Evolutionary conservation across 2,113 vertebrate species (phyloP), one percentile per base, ranked within the genome.

Genomic region (Ammodytes marinus): DNA sequence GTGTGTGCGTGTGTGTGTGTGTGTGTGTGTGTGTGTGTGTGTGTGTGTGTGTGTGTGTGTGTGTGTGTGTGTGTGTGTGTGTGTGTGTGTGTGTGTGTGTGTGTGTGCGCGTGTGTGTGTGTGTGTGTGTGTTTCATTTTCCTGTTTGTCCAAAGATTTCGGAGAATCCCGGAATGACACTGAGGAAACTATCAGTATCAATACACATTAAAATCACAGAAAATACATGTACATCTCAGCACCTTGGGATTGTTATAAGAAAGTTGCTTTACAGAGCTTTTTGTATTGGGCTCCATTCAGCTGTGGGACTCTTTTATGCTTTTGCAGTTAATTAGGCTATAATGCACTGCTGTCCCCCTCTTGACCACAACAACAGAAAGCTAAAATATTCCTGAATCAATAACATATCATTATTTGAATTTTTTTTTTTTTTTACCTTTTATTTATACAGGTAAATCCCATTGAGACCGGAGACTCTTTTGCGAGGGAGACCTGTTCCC

Each of bases 101-200:
- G 27, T 1, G 27, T 27, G 27, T 1, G 27, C 1, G 27, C 1
- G 27, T 1, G 27, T 1, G 27, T 1, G 27, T 27, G 27, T 1
- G 27, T 1, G 27, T 27, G 27, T 27, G 27, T 27, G 40, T 13
- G 35, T n/a, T 83, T 71, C 82, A 66, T 77, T 57, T 85, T 87
- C 84, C 85, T 82, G 83, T 87, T 86, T 84, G 49, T 77, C 13
- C 15, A 52, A 74, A 73, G 72, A n/a, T 66, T 49, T 6, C 54
- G 39, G 76, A 12, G 60, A 80, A 27, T 67, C 54, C 60, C 42
- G 47, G 47, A 81, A 67, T 27, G 43, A 45, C n/a, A 12, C 43
- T 5, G 47, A 60, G 27, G 27, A 27, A 27, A 27, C 27, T 27
- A 1, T 27, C 1, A 27, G 2, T 27, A 27, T 27, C 42, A 37